Percentiles rank a stretch among this genome's conserved stretches.
Evolutionary conservation across 2,113 vertebrate genomes (phyloP).

Genomic region (Siphamia tubifer): DNA sequence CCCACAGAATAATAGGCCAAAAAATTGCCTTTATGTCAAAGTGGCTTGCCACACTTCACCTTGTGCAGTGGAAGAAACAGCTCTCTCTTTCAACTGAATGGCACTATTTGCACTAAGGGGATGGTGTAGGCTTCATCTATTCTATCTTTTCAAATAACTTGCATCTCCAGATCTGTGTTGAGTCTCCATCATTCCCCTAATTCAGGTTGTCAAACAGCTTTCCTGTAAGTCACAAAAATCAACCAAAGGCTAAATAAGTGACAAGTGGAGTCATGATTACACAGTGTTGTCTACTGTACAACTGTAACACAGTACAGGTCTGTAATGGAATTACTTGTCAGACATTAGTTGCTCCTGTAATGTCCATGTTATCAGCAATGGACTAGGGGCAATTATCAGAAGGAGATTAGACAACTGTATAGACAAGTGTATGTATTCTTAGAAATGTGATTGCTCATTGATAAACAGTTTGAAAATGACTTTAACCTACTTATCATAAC

Average conservation of each 20-base stretch:
- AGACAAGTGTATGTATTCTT: no score
- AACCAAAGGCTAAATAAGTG: constrained; percentile 13
- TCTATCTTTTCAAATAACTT: neutral
- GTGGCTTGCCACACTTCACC: constrained; percentile 1
- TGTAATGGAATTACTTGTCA: constrained; percentile 74
- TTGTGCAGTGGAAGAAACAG: neutral
- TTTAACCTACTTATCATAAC: no score
- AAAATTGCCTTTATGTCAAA: constrained; percentile 12
- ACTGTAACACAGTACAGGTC: constrained; percentile 21
- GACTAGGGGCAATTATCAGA: no score
- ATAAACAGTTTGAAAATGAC: no score
- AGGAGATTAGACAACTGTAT: no score
- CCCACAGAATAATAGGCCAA: constrained; percentile 22
- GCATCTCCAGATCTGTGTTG: neutral
- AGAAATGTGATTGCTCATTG: no score
- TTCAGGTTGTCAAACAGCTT: constrained; percentile 6
- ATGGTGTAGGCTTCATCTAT: no score
- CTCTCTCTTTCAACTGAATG: no score
- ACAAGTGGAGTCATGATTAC: constrained; percentile 43
- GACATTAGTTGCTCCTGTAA: constrained; percentile 64
- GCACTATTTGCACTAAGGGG: no score
- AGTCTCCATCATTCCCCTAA: neutral
- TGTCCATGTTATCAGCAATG: constrained; percentile 62
- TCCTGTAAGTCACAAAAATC: constrained; percentile 29
- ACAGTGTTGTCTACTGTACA: constrained; percentile 53